Evolutionary conservation across 2,888 invertebrate genomes (phyloP).

Genomic region (Cephus sareptanus): DNA sequence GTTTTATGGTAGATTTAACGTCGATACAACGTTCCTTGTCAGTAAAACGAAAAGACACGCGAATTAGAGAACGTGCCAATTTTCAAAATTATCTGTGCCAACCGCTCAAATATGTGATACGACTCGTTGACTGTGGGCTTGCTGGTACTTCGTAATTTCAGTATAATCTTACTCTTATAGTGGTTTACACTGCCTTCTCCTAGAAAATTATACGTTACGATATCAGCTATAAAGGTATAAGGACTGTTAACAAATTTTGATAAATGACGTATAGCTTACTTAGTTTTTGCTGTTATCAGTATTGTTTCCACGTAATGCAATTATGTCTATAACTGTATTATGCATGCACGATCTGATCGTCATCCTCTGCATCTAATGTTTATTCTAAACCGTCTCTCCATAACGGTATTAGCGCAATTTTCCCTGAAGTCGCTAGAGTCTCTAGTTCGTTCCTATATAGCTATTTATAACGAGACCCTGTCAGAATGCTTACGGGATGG

Average conservation of each 20-base stretch:
- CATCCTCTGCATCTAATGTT: too few relatives aligned
- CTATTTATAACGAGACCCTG: not conserved
- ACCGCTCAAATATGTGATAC: conserved; percentile 42
- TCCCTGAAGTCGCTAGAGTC: not conserved
- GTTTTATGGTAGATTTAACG: conserved; percentile 34
- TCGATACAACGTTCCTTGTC: conserved; percentile 24
- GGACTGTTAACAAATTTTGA: not conserved
- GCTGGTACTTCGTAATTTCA: conserved; percentile 32
- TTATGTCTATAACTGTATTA: not conserved
- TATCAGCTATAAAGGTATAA: not conserved
- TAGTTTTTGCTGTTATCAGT: not conserved
- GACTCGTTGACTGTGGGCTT: conserved; percentile 50
- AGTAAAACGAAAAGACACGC: conserved; percentile 9
- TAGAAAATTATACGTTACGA: conserved; percentile 3
- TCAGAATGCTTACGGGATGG: not conserved
- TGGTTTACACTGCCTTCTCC: conserved; percentile 28
- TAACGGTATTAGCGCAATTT: not conserved
- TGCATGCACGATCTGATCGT: too few relatives aligned
- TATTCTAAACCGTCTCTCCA: not conserved
- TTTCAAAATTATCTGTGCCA: conserved; percentile 49
- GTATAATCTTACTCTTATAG: conserved; percentile 30
- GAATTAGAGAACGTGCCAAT: conserved; percentile 43
- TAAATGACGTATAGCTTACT: not conserved
- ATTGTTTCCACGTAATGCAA: not conserved
- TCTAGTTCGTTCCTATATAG: not conserved